Evolutionary conservation across 2,113 vertebrate genomes (phyloP), one percentile per base, ranked within the genome.

Genomic region (Paramisgurnus dabryanus): DNA sequence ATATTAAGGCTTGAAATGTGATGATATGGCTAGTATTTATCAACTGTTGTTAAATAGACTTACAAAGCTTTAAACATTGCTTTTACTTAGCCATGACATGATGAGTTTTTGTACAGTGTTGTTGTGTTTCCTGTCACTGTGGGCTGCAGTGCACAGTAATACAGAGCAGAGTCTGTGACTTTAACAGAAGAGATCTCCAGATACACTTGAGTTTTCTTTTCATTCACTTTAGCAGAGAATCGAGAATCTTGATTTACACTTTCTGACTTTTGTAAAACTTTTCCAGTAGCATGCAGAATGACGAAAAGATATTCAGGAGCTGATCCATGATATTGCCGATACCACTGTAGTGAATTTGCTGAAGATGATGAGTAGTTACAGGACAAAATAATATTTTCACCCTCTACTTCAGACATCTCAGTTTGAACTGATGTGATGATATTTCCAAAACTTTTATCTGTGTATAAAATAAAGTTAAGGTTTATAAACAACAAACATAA

Each of bases 311-410:
- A 49, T 15, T 75, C 58, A 27, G 57, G 58, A 63, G 18, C 22
- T 27, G 72, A 47, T 49, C 12, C 7, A 5, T 41, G 47, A 43
- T 80, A 39, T 12, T 79, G 77, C 1, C 57, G 77, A 50, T 74
- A 61, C 71, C 71, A 74, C 57, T 74, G 71, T 41, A 74, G 17
- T 18, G n/a, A 17, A 1, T 17, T n/a, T 1, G 41, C 71, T 43
- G 17, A 66, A 50, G 47, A 60, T 43, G 17, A 66, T 39, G 47
- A 60, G 71, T 61, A 74, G 71, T 2, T 74, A 45, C 71, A 74
- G 71, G 71, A 74, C 40, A 74, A 40, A 74, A 40, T 47, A 6
- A 74, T 10, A 58, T 15, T 27, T 12, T 61, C 57, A 4, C 40
- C 71, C n/a, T 74, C 57, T 60, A 4, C 57, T 18, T 7, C 3